These are phyloP conservation scores for Cichladusa arquata DNA, from an alignment of 2,113 vertebrate species.

Conservation along the genomic window DNA sequence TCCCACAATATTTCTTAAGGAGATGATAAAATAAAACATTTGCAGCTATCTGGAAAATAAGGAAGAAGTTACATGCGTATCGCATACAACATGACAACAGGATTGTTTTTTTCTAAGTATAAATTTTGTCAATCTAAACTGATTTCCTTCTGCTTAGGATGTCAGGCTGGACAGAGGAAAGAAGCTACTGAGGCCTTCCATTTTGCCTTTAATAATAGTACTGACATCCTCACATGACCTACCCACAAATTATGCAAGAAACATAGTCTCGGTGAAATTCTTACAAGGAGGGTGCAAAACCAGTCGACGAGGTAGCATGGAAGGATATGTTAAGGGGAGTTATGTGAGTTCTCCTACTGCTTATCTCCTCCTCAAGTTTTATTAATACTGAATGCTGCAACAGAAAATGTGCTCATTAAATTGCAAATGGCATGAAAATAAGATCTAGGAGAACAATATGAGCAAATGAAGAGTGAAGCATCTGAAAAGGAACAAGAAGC, in stretches of 20 bases:
- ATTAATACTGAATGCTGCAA: not conserved
- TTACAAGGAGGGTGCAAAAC: not conserved
- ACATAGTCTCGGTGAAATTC: not conserved
- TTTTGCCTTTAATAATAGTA: not conserved
- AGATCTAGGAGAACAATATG: not conserved
- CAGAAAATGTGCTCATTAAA: accelerated
- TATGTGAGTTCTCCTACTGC: not conserved
- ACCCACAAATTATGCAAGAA: not conserved
- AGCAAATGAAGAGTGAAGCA: not conserved
- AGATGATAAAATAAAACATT: not conserved
- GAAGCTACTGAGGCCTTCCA: not conserved
- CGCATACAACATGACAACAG: not conserved
- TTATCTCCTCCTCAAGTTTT: not conserved
- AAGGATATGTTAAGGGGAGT: not conserved
- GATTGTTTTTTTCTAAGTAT: not conserved
- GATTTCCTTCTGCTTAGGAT: not conserved
- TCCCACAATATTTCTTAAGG: not conserved
- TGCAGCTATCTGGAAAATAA: not conserved
- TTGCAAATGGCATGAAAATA: not conserved
- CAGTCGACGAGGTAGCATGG: not conserved
- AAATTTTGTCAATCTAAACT: not conserved
- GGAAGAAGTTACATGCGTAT: not conserved
- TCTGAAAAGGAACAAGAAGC: not conserved
- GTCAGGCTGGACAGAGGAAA: not conserved
- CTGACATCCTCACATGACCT: not conserved